Base-by-base conservation (phyloP, 2,113 vertebrate species). In the Psammodynastes pulverulentus region DNA sequence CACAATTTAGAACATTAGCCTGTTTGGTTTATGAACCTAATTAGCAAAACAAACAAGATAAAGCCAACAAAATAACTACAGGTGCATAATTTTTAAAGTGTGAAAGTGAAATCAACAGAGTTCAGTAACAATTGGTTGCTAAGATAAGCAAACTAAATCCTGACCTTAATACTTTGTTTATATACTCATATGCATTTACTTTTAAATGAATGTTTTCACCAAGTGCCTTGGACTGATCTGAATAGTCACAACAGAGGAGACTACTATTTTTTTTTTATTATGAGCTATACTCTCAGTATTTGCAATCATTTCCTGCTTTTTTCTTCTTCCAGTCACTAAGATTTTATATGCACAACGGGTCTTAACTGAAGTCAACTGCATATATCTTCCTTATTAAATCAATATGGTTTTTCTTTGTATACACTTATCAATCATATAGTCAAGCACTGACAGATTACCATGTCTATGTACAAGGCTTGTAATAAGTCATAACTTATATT, bases 41-140 rank as follows among this genome's bases (percentile, higher is more conserved):
- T 91, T 54, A 91, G 51, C 51, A 85, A 53, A 54, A 85, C 79
- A 85, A 85, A 54, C 8, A 85, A 91, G 79, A 84, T 89, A 54
- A 85, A 84, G 13, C 24, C 53, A 45, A 46, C 8, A 91, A 53
- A 90, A 43, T 51, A 17, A 39, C 49, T 51, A 84, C 39, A 84
- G 72, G 51, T 43, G 72, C 8, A 21, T 17, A n/a, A 39, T 84
- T 39, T 34, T 84, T 84, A 39, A 90, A 46, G 39, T 91, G 52
- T 89, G 45, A 34, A n/a, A 67, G 15, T 56, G 17, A 53, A 39
- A 39, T 48, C 79, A 5, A 43, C 24, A 56, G 17, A 56, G 90
- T 79, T 79, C 2, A 56, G 39, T 2, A 26, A 56, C 72, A 45
- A 53, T 34, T 39, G 43, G 34, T 84, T 43, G 89, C 49, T 84